Base-by-base conservation (phyloP, 2,113 vertebrate species). In the Lophius piscatorius region DNA sequence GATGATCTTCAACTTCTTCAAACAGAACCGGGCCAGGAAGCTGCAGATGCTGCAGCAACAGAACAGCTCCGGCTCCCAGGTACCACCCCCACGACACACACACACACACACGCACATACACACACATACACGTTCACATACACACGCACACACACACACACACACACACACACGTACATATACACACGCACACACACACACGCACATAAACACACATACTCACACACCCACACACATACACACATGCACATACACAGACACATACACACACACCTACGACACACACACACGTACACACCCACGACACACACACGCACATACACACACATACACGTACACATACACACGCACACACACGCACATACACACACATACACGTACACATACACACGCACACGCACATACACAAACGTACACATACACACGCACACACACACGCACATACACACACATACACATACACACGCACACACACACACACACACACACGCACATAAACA, bases 1-100 rank as follows among this genome's bases (percentile, higher is more conserved):
- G 21, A 98, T 98, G 97, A 98, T 99, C 81, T 98, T 96, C 2
- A 97, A 99, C 88, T 98, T 94, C 91, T 98, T 98, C 87, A 99
- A 99, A 69, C 95, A 96, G 87, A 98, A 94, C 42, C 94, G 95
- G 48, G 95, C 91, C 83, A 96, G 93, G 82, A 92, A 90, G 31
- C 94, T 96, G 4, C 94, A 96, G 76, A 89, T 87, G 62, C 94
- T 58, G 60, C 82, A 63, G 45, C 82, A 81, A 21, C 63, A 71
- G 42, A 60, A 38, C 4, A 22, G 9, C 3, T 60, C 70, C 6
- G 80, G 70, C 44, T 71, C 82, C 14, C 86, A 88, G 91, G 86
- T 78, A 14, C 9, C 64, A 74, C 62, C 42, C 33, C 16, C 46
- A 40, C 41, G 62, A 21, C 26, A 45, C 29, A 17, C 42, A 13